Base-by-base conservation (phyloP, 2,888 invertebrate species). In the Drosophila recens region DNA sequence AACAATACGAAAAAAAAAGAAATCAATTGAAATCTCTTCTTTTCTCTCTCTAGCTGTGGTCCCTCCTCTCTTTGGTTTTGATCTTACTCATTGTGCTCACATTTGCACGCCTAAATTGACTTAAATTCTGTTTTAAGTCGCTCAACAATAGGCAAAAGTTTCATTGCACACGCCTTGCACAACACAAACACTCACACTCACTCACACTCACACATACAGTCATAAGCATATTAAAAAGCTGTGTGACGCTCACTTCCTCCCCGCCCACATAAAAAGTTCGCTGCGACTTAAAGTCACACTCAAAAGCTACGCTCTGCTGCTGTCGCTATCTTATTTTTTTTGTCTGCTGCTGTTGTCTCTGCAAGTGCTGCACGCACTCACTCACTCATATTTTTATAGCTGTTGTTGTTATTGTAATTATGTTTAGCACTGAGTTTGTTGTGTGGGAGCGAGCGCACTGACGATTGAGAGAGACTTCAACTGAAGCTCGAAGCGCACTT, bases 91-190 rank as follows among this genome's bases (percentile, higher is more conserved):
- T 81, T 72, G 67, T 74, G 69, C 57, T 61, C 72, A 68, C 63
- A 75, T 66, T 78, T 77, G 72, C 66, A 79, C 78, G 82, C 75
- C 56, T 70, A 65, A 85, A 83, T 85, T 82, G 81, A 72, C 72
- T 82, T 85, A 72, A 72, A 78, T 84, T 81, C 79, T 82, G 67
- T 63, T 57, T 73, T 76, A 74, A 77, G 72, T 66, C 74, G 59
- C 74, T 51, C 64, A 79, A 81, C 81, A 83, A 83, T 74, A 69
- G 72, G 64, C 79, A 75, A 79, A 79, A 67, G 75, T 75, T 78
- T 74, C 52, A 46, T 30, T 51, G 51, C 46, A 40, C 61, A 58
- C 57, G 52, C 51, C 62, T 67, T 72, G 67, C 58, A 59, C 52
- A 66, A 42, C 46, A 52, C 42, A 38, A 42, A 43, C 56, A 57